Conservation (phyloP, 2,113 vertebrate genomes). For the Pantherophis guttatus region DNA sequence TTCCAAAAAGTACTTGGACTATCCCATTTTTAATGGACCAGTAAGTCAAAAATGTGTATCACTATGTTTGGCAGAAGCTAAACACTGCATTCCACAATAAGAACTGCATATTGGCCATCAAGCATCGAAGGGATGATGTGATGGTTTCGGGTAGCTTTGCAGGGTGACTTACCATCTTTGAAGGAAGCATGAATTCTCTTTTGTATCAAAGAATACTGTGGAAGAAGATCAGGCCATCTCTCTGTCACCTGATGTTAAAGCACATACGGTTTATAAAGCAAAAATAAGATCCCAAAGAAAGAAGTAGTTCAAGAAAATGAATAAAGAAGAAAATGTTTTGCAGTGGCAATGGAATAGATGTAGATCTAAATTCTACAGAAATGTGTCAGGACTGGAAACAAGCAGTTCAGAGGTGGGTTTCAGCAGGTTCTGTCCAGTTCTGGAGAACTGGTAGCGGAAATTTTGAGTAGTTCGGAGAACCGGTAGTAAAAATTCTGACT, state of each 20-base stretch:
- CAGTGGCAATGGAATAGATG: not conserved
- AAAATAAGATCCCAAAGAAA: not conserved
- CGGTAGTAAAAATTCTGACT: no score
- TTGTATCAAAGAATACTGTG: not conserved
- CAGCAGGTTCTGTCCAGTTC: no score
- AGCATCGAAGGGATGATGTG: not conserved
- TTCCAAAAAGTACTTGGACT: not conserved
- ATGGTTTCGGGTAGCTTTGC: not conserved
- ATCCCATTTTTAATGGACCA: not conserved
- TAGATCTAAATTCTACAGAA: not conserved
- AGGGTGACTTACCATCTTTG: not conserved
- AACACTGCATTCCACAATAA: not conserved
- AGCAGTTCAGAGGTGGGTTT: not conserved
- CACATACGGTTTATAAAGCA: not conserved
- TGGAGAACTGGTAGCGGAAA: no score
- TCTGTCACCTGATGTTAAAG: not conserved
- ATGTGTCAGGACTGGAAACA: not conserved
- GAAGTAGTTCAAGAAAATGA: not conserved
- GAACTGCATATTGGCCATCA: not conserved
- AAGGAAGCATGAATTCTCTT: not conserved
- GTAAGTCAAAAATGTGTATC: not conserved
- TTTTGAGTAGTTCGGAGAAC: no score
- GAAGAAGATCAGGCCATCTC: not conserved
- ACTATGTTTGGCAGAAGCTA: not conserved
- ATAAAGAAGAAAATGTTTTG: not conserved